Conservation (phyloP, 1,140 invertebrate species). For the Leptinotarsa defecta region DNA sequence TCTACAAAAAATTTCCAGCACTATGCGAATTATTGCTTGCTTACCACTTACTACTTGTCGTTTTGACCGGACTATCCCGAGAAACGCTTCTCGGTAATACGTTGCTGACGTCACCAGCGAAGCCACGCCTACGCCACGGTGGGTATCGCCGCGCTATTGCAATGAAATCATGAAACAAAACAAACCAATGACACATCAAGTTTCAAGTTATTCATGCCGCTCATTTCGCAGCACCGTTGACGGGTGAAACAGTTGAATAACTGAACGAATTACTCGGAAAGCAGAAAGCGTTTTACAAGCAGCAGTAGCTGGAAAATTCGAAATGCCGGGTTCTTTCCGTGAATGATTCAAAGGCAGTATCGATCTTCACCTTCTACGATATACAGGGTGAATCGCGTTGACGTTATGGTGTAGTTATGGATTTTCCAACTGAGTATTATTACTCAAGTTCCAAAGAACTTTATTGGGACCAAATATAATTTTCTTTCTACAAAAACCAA, state of each 20-base stretch:
- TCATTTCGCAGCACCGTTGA: background rate
- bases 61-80: background rate
- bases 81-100: background rate
- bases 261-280: background rate
- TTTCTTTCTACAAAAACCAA: too few species aligned
- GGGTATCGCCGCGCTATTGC: background rate
- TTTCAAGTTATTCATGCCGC: background rate
- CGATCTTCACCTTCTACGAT: background rate
- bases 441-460: too few species aligned
- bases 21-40: too few species aligned
- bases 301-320: background rate
- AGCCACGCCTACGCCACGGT: background rate
- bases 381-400: background rate
- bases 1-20: too few species aligned
- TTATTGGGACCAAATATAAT: too few species aligned
- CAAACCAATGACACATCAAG: constrained; percentile 8
- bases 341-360: background rate
- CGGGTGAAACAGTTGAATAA: background rate
- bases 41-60: too few species aligned
- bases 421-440: too few species aligned
- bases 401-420: too few species aligned
- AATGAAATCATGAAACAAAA: constrained; percentile 6
- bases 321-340: background rate
- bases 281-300: background rate
- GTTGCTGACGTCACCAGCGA: background rate